phyloP scores from a whole-genome alignment of 2,797 vertebrate genomes.

The Arrhamphus sclerolepis region DNA sequence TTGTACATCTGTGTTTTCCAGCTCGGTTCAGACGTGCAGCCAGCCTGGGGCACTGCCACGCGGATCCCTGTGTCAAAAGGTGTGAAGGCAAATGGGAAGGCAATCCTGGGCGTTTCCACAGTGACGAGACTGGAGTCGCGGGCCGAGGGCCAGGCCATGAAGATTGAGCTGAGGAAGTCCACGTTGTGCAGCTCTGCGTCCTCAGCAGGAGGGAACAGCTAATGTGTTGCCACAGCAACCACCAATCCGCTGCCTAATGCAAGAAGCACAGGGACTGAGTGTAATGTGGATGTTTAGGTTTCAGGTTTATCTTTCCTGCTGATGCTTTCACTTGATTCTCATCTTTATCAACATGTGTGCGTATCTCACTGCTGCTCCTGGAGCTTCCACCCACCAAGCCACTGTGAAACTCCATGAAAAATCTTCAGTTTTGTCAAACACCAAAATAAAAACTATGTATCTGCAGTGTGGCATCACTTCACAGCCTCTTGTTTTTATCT shows the following conservation, averaged over 20 bases:
- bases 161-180: slow-evolving; percentile 96
- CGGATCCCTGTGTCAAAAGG: slow-evolving; percentile 95
- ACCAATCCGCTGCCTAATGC: slow-evolving; percentile 13
- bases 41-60: slow-evolving; percentile 84
- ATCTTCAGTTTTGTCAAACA: neutral
- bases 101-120: slow-evolving; percentile 86
- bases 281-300: neutral
- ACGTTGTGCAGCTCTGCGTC: slow-evolving; percentile 82
- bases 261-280: slow-evolving; percentile 7
- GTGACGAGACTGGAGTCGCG: slow-evolving; percentile 89
- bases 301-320: slow-evolving; percentile 18
- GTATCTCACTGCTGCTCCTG: slow-evolving; percentile 24
- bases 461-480: neutral
- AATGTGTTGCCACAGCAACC: slow-evolving; percentile 64
- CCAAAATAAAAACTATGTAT: slow-evolving; percentile 10
- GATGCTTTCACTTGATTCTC: too few relatives aligned
- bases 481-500: neutral
- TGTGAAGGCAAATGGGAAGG: slow-evolving; percentile 90
- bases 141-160: slow-evolving; percentile 93
- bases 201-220: slow-evolving; percentile 86
- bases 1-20: slow-evolving; percentile 37
- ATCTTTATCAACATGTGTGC: slow-evolving; percentile 21
- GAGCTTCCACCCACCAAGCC: slow-evolving; percentile 15
- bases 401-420: slow-evolving; percentile 4
- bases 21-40: slow-evolving; percentile 87